phyloP scores from a whole-genome alignment of 1,140 invertebrate genomes.

The Drosophila oshimai region DNA sequence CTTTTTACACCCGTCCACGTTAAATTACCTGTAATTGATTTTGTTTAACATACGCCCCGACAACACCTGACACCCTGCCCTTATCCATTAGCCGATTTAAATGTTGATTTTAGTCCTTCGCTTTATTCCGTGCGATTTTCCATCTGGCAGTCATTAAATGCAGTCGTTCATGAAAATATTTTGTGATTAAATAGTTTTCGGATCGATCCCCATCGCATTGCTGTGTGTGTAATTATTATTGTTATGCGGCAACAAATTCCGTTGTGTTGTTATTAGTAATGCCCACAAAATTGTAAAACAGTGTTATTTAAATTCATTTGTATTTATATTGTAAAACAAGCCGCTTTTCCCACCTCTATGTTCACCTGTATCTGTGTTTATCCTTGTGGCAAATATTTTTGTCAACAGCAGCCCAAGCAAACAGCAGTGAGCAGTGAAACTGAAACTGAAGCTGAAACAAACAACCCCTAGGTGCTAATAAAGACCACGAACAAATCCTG shows the following conservation, averaged over 20 bases:
- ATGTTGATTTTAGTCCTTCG: slow-evolving; percentile 32
- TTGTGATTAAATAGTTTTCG: slow-evolving; percentile 60
- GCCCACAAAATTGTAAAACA: background rate
- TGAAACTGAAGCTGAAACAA: slow-evolving; percentile 4
- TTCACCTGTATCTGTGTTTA: too few relatives aligned
- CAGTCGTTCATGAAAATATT: slow-evolving; percentile 53
- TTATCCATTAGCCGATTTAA: slow-evolving; percentile 25
- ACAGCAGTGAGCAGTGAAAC: slow-evolving; percentile 1
- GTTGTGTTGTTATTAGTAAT: background rate
- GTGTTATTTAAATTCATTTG: slow-evolving; percentile 11
- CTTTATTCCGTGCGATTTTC: slow-evolving; percentile 17
- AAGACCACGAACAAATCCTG: slow-evolving; percentile 9
- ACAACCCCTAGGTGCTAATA: slow-evolving; percentile 45
- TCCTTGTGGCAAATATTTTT: slow-evolving; percentile 23
- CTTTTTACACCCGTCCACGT: slow-evolving; percentile 6
- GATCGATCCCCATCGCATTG: slow-evolving; percentile 1
- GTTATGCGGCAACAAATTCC: slow-evolving; percentile 1
- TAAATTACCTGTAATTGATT: slow-evolving; percentile 80
- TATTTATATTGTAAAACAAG: background rate
- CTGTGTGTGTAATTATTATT: slow-evolving; percentile 33
- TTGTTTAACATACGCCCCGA: slow-evolving; percentile 57
- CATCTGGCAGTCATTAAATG: slow-evolving; percentile 22
- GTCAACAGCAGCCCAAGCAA: slow-evolving; percentile 25
- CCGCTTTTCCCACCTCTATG: background rate
- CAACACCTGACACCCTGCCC: background rate